phyloP scores from a whole-genome alignment of 2,888 invertebrate genomes.

The Alloscopus bannaensis region DNA sequence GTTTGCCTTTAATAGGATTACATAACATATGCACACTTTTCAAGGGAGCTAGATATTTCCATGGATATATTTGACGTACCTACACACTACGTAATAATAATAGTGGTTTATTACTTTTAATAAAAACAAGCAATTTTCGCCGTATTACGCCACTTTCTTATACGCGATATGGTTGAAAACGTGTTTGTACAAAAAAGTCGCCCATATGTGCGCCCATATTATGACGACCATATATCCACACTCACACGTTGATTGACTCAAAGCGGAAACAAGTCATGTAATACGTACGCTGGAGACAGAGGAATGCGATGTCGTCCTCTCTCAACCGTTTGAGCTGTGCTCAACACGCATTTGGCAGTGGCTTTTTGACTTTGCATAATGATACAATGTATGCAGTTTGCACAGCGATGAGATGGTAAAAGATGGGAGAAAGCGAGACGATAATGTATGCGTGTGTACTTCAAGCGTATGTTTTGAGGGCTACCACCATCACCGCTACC shows the following conservation, averaged over 20 bases:
- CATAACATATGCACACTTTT: neutral
- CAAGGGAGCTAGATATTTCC: no score
- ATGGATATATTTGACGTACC: constrained; percentile 1
- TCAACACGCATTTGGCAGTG: constrained; percentile 25
- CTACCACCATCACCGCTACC: neutral
- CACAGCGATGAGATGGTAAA: constrained; percentile 1
- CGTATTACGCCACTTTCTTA: no score
- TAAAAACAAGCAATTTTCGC: constrained; percentile 16
- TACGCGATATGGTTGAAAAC: no score
- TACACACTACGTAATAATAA: neutral
- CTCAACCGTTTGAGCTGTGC: no score
- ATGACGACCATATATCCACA: no score
- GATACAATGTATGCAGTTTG: constrained; percentile 9
- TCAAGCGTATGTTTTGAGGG: neutral
- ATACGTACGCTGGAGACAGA: no score
- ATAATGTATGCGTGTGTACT: neutral
- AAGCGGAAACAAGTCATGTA: no score
- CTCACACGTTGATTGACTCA: constrained; percentile 26
- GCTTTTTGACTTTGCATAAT: constrained; percentile 21
- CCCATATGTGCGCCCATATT: no score
- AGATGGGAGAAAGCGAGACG: no score
- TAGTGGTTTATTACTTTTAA: constrained; percentile 27
- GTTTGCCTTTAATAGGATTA: constrained; percentile 13
- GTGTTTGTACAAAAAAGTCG: no score
- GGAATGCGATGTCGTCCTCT: no score